Conservation (phyloP, 2,797 vertebrate species). For the Glossophaga mutica region DNA sequence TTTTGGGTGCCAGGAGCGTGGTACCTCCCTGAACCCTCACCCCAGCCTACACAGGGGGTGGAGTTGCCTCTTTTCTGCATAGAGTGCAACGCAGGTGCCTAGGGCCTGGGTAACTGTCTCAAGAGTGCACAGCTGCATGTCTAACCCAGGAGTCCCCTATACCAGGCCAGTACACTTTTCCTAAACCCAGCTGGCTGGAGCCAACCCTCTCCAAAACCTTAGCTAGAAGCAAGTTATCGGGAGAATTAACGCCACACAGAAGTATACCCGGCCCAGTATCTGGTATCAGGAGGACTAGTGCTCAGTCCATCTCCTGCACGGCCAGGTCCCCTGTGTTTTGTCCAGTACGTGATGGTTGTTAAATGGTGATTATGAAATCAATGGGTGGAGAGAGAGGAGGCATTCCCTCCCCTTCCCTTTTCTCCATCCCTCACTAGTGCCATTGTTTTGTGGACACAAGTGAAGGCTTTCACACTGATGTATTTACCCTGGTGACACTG, state of each 20-base stretch:
- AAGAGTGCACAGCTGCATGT: not conserved
- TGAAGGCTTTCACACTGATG: not conserved
- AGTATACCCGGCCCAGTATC: not conserved
- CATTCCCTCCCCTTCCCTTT: not conserved
- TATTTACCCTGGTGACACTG: not conserved
- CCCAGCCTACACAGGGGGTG: not conserved
- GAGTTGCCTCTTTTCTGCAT: not conserved
- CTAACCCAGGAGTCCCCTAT: not conserved
- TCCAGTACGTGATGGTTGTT: not conserved
- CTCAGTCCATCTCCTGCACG: fast-evolving
- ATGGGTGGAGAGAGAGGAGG: fast-evolving
- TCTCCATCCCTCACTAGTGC: not conserved
- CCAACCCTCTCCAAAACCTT: not conserved
- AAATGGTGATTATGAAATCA: not conserved
- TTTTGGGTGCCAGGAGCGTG: fast-evolving
- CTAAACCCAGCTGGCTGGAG: not conserved
- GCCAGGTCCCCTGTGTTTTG: not conserved
- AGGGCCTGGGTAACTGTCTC: not conserved
- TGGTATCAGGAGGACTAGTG: not conserved
- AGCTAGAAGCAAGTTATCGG: not conserved
- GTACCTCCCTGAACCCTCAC: not conserved
- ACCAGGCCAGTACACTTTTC: not conserved
- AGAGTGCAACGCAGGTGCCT: not conserved
- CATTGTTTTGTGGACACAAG: not conserved
- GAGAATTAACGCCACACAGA: not conserved